Evolutionary conservation across 2,797 vertebrate species (phyloP).

Genomic region (Ibycter americanus): DNA sequence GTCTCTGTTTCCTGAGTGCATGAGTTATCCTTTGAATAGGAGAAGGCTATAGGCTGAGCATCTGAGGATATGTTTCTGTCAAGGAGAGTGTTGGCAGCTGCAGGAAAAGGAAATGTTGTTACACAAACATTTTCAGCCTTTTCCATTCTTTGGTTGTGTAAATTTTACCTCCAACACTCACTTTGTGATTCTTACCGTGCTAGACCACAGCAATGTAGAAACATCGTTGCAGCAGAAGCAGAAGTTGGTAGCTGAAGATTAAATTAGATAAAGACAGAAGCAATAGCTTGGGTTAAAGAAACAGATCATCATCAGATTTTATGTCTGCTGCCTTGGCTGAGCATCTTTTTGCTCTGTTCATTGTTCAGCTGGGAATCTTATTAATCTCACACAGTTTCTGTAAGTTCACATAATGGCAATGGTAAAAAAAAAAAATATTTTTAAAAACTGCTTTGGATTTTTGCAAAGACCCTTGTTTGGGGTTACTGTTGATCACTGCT

Average conservation of each 20-base stretch:
- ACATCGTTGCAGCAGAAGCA: background rate
- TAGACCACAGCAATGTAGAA: background rate
- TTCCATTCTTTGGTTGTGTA: background rate
- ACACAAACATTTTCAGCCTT: background rate
- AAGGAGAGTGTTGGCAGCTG: background rate
- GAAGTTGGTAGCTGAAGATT: background rate
- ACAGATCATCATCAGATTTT: background rate
- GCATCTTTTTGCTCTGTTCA: background rate
- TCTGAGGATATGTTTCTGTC: background rate
- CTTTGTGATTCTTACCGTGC: background rate
- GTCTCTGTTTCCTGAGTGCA: background rate
- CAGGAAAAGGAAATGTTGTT: background rate
- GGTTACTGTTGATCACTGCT: background rate
- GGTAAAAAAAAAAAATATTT: background rate
- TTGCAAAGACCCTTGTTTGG: background rate
- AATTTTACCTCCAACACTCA: background rate
- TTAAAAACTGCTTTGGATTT: background rate
- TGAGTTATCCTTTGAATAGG: background rate
- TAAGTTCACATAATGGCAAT: background rate
- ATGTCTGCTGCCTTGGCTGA: background rate
- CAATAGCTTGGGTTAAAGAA: background rate
- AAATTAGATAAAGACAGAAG: background rate
- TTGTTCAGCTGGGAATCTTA: background rate
- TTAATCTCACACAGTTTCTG: background rate
- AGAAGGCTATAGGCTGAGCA: background rate